Evolutionary conservation across 2,113 vertebrate species (phyloP).

Genomic region (Spea multiplicata): DNA sequence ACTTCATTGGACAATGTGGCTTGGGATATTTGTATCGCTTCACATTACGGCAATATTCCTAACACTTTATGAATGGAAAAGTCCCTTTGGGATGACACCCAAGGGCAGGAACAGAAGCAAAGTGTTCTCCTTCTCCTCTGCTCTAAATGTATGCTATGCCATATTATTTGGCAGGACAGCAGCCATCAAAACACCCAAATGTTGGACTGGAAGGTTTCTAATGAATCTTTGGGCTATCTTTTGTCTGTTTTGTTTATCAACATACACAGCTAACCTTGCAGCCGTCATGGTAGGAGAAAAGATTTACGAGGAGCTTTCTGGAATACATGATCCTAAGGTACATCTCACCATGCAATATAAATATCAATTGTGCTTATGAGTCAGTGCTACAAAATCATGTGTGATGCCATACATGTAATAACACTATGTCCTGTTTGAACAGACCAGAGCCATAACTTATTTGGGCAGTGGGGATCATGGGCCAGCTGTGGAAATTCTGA

Average conservation of each 20-base stretch:
- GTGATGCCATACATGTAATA: no score
- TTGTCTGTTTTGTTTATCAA: conserved; percentile 81
- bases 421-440: no score
- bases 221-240: conserved; percentile 89
- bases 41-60: conserved; percentile 80
- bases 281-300: conserved; percentile 89
- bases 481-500: no score
- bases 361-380: no score
- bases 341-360: conserved; percentile 26
- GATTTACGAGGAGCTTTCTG: conserved; percentile 83
- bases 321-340: conserved; percentile 88
- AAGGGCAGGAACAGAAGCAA: conserved; percentile 75
- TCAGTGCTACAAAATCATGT: no score
- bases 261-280: conserved; percentile 79
- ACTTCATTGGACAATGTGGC: conserved; percentile 83
- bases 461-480: no score
- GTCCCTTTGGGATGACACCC: conserved; percentile 80
- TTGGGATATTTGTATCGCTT: conserved; percentile 80
- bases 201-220: conserved; percentile 82
- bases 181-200: conserved; percentile 80
- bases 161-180: conserved; percentile 81
- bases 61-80: conserved; percentile 82
- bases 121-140: conserved; percentile 81
- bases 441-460: no score
- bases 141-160: conserved; percentile 78